Evolutionary conservation across 2,113 vertebrate species (phyloP), one percentile per base, ranked within the genome.

Genomic region (Lota lota): DNA sequence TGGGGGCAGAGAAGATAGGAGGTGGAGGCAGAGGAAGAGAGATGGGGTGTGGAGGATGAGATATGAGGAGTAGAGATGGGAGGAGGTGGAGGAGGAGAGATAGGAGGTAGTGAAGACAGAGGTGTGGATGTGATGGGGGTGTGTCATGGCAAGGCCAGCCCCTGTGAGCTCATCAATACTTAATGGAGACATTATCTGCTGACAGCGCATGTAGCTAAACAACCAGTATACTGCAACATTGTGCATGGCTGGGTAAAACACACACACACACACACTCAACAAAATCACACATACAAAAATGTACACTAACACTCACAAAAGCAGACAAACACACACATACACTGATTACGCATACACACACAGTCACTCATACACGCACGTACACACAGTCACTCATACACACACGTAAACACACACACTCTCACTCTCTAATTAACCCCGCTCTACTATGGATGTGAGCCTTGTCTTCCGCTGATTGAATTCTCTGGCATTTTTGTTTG

Each of bases 121-220:
- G 28, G 28, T 12, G 20, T 19, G 63, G 4, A 54, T 0, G 58
- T 21, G 22, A 22, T 19, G 28, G 76, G 65, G 65, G 77, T 47
- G 67, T 22, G 40, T 16, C 28, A 7, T 7, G 47, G 61, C 60
- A 3, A 5, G 61, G 51, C 24, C 28, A 33, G 28, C 28, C 3
- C 3, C 28, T 33, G 70, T 59, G 73, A 70, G 72, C 1, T 56
- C 73, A 88, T 88, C 80, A 88, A 90, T 90, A 85, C 66, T 88
- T 90, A 86, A 88, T 90, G 82, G 82, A 85, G 80, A 85, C 84
- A 83, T 88, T 84, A 88, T 87, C 83, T 70, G 79, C 28, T 73
- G 83, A 87, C 79, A 65, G 79, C 51, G 75, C 62, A 59, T 75
- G 84, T 80, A 81, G 79, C 83, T 80, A 87, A 88, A 88, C 87